Evolutionary conservation across 2,888 invertebrate genomes (phyloP).

Genomic region (Drosophila quinaria): DNA sequence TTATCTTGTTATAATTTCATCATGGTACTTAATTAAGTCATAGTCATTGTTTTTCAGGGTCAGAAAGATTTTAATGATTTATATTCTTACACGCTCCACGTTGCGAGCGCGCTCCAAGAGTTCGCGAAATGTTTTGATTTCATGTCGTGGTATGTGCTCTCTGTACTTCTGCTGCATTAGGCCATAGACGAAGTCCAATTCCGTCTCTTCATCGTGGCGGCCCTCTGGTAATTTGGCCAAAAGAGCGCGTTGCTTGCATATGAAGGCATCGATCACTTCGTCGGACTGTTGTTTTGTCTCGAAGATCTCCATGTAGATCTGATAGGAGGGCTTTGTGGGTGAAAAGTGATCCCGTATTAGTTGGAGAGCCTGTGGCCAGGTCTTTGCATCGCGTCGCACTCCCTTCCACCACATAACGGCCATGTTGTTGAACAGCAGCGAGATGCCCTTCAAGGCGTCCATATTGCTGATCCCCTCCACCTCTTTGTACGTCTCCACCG

Average conservation of each 20-base stretch:
- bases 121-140: slow-evolving; percentile 78
- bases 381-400: slow-evolving; percentile 79
- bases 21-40: slow-evolving; percentile 10
- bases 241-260: no score
- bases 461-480: slow-evolving; percentile 81
- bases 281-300: no score
- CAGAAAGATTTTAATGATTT: slow-evolving; percentile 14
- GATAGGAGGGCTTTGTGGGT: slow-evolving; percentile 83
- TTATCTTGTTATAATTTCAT: no score
- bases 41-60: background rate
- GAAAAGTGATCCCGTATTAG: slow-evolving; percentile 83
- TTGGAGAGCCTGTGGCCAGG: slow-evolving; percentile 77
- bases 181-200: slow-evolving; percentile 82
- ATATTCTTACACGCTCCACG: slow-evolving; percentile 68
- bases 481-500: slow-evolving; percentile 83
- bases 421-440: slow-evolving; percentile 75
- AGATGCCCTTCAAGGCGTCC: slow-evolving; percentile 81
- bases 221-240: no score
- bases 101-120: slow-evolving; percentile 79
- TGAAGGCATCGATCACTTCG: no score
- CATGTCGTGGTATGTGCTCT: slow-evolving; percentile 78
- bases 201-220: no score
- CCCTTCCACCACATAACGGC: slow-evolving; percentile 84
- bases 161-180: slow-evolving; percentile 77
- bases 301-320: slow-evolving; percentile 83